Conservation (phyloP, 1,140 invertebrate genomes). For the Anoplophora glabripennis region DNA sequence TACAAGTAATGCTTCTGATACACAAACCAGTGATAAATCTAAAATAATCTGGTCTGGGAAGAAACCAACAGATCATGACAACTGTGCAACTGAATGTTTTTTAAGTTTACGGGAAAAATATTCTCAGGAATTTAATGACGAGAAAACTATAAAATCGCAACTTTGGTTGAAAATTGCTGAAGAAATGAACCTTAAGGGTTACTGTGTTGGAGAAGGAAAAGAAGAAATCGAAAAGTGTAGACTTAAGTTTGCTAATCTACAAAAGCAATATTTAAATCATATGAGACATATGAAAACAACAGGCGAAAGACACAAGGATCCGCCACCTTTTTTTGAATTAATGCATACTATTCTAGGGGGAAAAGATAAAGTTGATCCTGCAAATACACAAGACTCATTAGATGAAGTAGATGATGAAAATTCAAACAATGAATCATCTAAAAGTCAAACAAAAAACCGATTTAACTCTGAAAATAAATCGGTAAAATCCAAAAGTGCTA, state of each 20-base stretch:
- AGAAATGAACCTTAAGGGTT: background rate
- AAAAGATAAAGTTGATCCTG: background rate
- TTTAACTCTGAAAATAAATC: too few species aligned
- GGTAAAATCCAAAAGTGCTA: too few species aligned
- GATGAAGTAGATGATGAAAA: too few species aligned
- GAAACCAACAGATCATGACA: background rate
- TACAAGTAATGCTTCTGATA: background rate
- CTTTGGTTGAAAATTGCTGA: background rate
- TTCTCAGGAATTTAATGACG: background rate
- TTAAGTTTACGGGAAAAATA: background rate
- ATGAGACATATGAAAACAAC: background rate
- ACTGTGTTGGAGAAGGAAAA: background rate
- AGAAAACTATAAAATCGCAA: background rate
- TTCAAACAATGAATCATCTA: too few species aligned
- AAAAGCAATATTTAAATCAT: background rate
- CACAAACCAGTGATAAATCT: background rate
- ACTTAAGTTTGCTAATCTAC: background rate
- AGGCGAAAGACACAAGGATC: background rate
- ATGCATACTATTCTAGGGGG: background rate
- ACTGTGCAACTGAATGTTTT: background rate
- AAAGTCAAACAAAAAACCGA: too few species aligned
- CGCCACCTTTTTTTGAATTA: constrained; percentile 1
- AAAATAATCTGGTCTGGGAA: background rate
- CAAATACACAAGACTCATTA: constrained; percentile 3
- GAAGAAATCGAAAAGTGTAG: background rate